Evolutionary conservation across 2,113 vertebrate genomes (phyloP).

Genomic region (Tachysurus vachellii): DNA sequence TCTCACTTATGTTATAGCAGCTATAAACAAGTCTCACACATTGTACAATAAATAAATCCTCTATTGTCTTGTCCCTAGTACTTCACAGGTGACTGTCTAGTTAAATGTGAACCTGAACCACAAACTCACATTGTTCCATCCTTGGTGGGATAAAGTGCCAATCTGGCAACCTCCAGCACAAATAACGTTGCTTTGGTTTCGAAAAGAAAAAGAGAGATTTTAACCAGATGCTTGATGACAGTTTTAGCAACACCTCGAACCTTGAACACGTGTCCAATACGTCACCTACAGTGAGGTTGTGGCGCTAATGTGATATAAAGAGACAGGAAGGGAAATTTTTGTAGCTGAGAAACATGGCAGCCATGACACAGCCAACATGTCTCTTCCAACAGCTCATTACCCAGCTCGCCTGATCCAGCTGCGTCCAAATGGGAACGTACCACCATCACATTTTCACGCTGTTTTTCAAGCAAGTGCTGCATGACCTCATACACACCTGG

Average conservation of each 20-base stretch:
- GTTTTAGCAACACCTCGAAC: constrained; percentile 30
- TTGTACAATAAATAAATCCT: background rate
- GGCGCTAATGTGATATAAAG: background rate
- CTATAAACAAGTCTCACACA: background rate
- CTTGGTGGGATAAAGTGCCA: constrained; percentile 61
- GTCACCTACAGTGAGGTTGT: background rate
- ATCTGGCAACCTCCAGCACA: constrained; percentile 64
- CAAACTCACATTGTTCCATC: constrained; percentile 57
- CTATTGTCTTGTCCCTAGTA: background rate
- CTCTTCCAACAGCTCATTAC: constrained; percentile 45
- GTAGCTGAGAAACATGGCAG: background rate
- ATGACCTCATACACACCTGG: constrained; percentile 46
- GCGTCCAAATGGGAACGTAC: constrained; percentile 25
- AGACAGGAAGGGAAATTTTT: constrained; percentile 7
- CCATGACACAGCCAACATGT: constrained; percentile 30
- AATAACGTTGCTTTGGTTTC: constrained; percentile 49
- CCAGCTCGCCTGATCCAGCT: constrained; percentile 7
- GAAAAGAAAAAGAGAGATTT: constrained; percentile 37
- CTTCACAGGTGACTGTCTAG: background rate
- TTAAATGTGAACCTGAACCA: constrained; percentile 35
- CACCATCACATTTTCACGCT: constrained; percentile 43
- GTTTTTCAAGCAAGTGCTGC: constrained; percentile 29
- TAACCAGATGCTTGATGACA: constrained; percentile 30
- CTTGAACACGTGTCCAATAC: constrained; percentile 25
- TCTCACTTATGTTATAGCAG: background rate